Evolutionary conservation across 2,113 vertebrate genomes (phyloP), one percentile per base, ranked within the genome.

Genomic region (Pterocles gutturalis): DNA sequence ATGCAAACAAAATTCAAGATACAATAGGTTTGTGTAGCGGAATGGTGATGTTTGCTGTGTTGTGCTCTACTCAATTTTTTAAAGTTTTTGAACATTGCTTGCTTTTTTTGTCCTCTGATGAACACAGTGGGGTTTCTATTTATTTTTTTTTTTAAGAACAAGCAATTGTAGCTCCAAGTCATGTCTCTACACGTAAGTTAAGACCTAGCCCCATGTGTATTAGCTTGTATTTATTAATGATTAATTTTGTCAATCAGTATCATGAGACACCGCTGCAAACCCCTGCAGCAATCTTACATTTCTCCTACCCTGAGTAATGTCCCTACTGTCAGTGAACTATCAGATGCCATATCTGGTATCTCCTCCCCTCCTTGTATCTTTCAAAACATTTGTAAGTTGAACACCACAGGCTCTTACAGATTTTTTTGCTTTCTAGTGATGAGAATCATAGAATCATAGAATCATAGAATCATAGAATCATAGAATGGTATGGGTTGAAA

Each of bases 91-190:
- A 43, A 60, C 7, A 41, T 9, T 49, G 9, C 3, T 81, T 62
- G 43, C 6, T 55, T 65, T 64, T 64, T 82, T 65, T 46, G 18
- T 73, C 19, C 29, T 41, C 45, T 79, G 49, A 25, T 70, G 75
- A 85, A 54, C 19, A 69, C 9, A 25, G 36, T 9, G 13, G 17
- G 3, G 0, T 8, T 19, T 38, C 6, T 11, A 9, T 2, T 14
- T 46, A 14, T 7, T 12, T 57, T 76, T 25, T 29, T 29, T 43
- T 85, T 75, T n/a, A 8, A 46, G 10, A 93, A 83, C 8, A 17
- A 83, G 20, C 20, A 79, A 33, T 22, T 66, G 2, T 76, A 75
- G 87, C 17, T 71, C 36, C 10, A 41, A 62, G 22, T 61, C 61
- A 46, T 20, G 17, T n/a, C 31, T 45, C 11, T 43, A 80, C 48